Conservation (phyloP, 92 coral and sea anemone species). For the Umimayanthus kanabou region DNA sequence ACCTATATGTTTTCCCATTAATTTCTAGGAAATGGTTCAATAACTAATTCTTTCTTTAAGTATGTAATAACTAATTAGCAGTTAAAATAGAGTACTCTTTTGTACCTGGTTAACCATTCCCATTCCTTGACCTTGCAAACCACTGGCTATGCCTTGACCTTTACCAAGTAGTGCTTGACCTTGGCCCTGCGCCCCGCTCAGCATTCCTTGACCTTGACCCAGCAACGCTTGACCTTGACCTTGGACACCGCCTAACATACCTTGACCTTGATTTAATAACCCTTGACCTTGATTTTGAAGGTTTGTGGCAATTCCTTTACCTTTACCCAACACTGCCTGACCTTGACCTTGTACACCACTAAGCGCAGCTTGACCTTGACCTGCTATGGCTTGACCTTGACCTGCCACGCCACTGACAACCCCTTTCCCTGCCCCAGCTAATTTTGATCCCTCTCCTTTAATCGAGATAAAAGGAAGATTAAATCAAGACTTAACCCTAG, state of each 20-base stretch:
- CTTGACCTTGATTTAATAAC: constrained; percentile 48
- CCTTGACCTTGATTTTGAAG: constrained; percentile 57
- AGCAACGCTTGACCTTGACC: constrained; percentile 55
- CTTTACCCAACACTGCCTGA: constrained; percentile 61
- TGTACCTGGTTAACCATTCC: constrained; percentile 51
- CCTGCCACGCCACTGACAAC: constrained; percentile 6
- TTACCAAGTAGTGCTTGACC: constrained; percentile 57
- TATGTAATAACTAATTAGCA: neutral
- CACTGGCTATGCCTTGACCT: constrained; percentile 51
- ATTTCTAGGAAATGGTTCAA: too few relatives aligned
- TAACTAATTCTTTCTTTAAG: too few relatives aligned
- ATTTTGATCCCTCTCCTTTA: constrained; percentile 13
- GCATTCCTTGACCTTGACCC: constrained; percentile 55
- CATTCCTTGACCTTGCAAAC: constrained; percentile 64
- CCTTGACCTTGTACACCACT: constrained; percentile 61
- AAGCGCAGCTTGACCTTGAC: constrained; percentile 38
- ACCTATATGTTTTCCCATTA: too few relatives aligned
- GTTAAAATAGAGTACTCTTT: neutral
- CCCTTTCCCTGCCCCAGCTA: constrained; percentile 34
- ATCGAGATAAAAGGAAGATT: too few relatives aligned
- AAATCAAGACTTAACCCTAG: too few relatives aligned
- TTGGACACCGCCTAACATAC: constrained; percentile 38
- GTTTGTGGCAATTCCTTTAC: constrained; percentile 52
- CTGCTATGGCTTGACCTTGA: constrained; percentile 40
- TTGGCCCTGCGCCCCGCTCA: constrained; percentile 47